These are phyloP conservation scores for Cephus cinctus DNA, from an alignment of 1,140 invertebrate species.

Conservation along the genomic window DNA sequence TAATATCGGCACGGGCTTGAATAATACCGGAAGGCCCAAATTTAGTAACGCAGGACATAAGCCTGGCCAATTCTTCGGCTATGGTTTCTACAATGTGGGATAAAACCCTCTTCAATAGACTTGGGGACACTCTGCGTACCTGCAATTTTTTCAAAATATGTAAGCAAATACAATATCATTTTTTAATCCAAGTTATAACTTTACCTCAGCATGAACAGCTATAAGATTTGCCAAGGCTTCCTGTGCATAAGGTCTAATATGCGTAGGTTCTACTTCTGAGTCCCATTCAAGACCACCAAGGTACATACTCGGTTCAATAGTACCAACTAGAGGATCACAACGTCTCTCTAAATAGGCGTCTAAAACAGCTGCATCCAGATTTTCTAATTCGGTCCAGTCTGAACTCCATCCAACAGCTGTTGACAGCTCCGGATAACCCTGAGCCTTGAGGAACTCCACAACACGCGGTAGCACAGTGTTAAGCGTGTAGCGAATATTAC, in stretches of 20 bases:
- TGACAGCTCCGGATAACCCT: conserved; percentile 48
- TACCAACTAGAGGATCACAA: conserved; percentile 88
- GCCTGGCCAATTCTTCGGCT: conserved; percentile 83
- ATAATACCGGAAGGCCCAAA: conserved; percentile 68
- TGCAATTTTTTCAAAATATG: conserved; percentile 48
- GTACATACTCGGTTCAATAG: conserved; percentile 95
- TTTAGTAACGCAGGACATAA: conserved; percentile 77
- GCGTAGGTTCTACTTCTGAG: conserved; percentile 69
- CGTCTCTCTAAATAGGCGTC: conserved; percentile 90
- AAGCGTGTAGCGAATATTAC: conserved; percentile 85
- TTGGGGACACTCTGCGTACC: conserved; percentile 80
- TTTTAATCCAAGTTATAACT: conserved; percentile 14
- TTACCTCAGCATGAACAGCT: conserved; percentile 88
- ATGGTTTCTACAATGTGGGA: conserved; percentile 87
- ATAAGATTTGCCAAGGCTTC: conserved; percentile 91
- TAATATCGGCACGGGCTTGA: conserved; percentile 68
- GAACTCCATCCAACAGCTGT: conserved; percentile 43
- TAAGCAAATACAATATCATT: conserved; percentile 5
- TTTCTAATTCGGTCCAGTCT: conserved; percentile 59
- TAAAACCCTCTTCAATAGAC: conserved; percentile 72
- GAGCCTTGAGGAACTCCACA: conserved; percentile 48
- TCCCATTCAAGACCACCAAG: conserved; percentile 85
- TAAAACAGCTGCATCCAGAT: conserved; percentile 69
- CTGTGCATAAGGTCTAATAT: conserved; percentile 87
- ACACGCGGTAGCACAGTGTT: conserved; percentile 73